phyloP scores from a whole-genome alignment of 2,888 invertebrate species.

The Eupithecia subfuscata region DNA sequence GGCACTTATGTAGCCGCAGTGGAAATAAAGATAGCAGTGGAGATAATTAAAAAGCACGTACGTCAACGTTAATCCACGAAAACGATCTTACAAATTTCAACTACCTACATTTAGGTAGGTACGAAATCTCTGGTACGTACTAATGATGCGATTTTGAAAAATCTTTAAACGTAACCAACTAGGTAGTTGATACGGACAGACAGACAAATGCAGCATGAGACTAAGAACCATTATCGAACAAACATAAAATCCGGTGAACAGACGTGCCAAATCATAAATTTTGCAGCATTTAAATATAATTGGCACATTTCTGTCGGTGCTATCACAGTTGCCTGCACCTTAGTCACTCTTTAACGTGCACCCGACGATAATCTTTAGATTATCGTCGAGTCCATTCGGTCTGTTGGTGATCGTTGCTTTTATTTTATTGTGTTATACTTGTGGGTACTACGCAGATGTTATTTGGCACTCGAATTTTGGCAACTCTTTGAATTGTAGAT shows the following conservation, averaged over 20 bases:
- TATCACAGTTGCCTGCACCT: not conserved
- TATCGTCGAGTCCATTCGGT: not conserved
- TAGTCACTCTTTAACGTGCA: not conserved
- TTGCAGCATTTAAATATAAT: not conserved
- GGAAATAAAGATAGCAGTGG: too few species aligned
- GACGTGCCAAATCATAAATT: not conserved
- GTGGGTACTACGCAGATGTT: not conserved
- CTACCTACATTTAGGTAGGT: too few species aligned
- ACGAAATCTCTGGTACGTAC: too few species aligned
- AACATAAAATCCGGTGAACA: not conserved
- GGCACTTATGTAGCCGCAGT: too few species aligned
- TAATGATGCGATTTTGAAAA: too few species aligned
- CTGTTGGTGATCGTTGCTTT: not conserved
- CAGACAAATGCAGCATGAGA: not conserved
- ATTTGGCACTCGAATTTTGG: not conserved
- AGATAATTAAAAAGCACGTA: too few species aligned
- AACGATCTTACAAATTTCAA: too few species aligned
- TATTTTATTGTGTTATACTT: not conserved
- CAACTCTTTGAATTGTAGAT: not conserved
- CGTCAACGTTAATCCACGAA: too few species aligned
- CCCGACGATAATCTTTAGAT: too few species aligned
- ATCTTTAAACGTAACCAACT: too few species aligned
- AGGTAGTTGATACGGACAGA: not conserved
- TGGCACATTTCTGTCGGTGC: not conserved
- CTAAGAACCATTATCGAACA: not conserved